Percentiles rank a stretch among this genome's conserved stretches.
These are phyloP conservation scores for Zaprionus tsacasi DNA, from an alignment of 1,140 invertebrate genomes.

Conservation along the genomic window DNA sequence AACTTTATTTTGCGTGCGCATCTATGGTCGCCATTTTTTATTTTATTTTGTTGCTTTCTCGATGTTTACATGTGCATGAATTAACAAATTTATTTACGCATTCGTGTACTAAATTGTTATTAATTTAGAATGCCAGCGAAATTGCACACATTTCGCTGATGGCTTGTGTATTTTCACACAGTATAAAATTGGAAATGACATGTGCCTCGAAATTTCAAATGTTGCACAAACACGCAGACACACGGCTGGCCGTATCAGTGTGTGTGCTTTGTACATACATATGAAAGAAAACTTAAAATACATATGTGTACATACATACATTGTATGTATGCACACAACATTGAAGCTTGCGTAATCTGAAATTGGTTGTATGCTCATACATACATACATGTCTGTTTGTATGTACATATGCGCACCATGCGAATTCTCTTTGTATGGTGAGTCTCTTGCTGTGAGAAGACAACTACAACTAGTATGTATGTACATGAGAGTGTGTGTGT, in stretches of 20 bases:
- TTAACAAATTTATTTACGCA: background rate
- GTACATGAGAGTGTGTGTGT: conserved; percentile 17
- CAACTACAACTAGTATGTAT: conserved; percentile 39
- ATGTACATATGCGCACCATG: conserved; percentile 44
- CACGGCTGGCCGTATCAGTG: background rate
- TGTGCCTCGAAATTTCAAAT: conserved; percentile 52
- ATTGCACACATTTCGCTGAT: conserved; percentile 26
- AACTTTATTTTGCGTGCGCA: conserved; percentile 79
- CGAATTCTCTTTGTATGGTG: conserved; percentile 45
- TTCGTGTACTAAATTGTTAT: conserved; percentile 43
- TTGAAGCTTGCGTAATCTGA: conserved; percentile 66
- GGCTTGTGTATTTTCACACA: conserved; percentile 33
- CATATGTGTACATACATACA: conserved; percentile 12
- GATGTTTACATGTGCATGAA: conserved; percentile 21
- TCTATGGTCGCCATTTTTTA: conserved; percentile 76
- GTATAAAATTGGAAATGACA: conserved; percentile 56
- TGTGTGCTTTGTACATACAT: conserved; percentile 18
- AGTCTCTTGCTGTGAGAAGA: conserved; percentile 36
- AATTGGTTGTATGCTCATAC: conserved; percentile 49
- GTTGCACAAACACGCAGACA: conserved; percentile 28
- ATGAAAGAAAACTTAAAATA: conserved; percentile 3
- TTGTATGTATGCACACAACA: conserved; percentile 41
- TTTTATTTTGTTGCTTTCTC: conserved; percentile 66
- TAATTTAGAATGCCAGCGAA: conserved; percentile 39
- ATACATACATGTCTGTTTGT: conserved; percentile 28